Base-by-base conservation (phyloP, 2,113 vertebrate genomes). In the Echinops telfairi region DNA sequence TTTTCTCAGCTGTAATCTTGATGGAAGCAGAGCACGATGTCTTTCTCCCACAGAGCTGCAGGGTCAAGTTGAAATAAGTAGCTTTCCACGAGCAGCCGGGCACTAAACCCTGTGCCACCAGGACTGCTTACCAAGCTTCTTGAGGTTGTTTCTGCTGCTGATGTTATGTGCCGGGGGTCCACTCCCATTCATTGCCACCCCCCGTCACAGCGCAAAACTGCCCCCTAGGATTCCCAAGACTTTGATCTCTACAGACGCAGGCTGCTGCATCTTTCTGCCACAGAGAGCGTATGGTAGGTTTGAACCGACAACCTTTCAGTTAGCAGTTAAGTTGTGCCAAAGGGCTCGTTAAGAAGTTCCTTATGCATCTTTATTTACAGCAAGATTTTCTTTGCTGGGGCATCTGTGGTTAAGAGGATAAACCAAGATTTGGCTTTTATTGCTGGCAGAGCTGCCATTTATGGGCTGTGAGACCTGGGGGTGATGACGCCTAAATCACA, bases 401-500 rank as follows among this genome's bases (percentile, higher is more conserved):
- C 83, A 95, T 89, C 88, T 93, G 83, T 57, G 60, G 40, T 81
- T 57, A 3, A 40, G 71, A 33, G 40, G 76, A 77, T n/a, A 53
- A 71, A 78, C 73, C 38, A 38, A 57, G 83, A 33, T 84, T 91
- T 4, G 17, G 33, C 85, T 95, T 40, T 95, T 40, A 40, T 40
- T 96, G 94, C 93, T 94, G 93, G 88, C 83, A 86, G 70, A 71
- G 64, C 11, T 95, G 79, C 71, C 92, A 77, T 95, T 96, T 95
- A 94, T 0, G 19, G 96, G 75, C 90, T 94, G 75, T 31, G 76
- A 95, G 93, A 71, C 40, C 85, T 85, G 85, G 64, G 83, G 88
- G 78, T 87, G 53, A 64, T 93, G 94, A 80, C 89, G 78, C 75
- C 89, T 88, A 82, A 95, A 70, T 90, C 88, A 19, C 90, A 95